Conservation (phyloP, 2,113 vertebrate genomes). For the Neoarius graeffei region DNA sequence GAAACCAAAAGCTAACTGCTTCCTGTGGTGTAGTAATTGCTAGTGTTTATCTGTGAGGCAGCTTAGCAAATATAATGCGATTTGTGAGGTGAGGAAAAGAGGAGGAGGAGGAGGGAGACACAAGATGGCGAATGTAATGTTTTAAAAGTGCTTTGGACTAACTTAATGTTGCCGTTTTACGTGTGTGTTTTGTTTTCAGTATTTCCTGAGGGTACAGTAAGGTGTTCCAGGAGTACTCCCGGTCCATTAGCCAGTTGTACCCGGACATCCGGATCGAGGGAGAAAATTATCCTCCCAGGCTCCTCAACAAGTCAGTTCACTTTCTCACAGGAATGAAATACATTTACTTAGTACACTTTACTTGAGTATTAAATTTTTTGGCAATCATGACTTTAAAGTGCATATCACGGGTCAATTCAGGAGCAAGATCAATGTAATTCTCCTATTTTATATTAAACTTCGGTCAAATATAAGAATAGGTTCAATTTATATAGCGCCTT, state of each 20-base stretch:
- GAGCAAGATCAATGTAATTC: no score
- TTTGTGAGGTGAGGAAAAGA: no score
- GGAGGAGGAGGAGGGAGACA: no score
- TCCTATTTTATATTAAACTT: no score
- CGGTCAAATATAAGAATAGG: no score
- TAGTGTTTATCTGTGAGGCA: background rate
- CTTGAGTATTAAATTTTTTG: no score
- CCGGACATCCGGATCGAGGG: constrained; percentile 76
- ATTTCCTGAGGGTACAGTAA: constrained; percentile 81
- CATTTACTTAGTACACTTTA: no score
- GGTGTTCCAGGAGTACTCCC: constrained; percentile 78
- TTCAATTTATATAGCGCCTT: no score
- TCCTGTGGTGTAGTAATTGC: background rate
- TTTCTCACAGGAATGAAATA: no score
- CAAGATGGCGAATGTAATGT: background rate
- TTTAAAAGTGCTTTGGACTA: background rate
- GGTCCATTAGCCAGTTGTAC: constrained; percentile 74
- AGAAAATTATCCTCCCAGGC: constrained; percentile 73
- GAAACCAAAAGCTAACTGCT: background rate
- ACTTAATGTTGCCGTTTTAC: background rate
- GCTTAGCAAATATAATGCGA: background rate
- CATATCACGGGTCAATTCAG: no score
- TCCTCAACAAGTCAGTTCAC: constrained; percentile 68
- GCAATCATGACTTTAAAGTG: no score
- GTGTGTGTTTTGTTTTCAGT: constrained; percentile 52